Evolutionary conservation across 2,113 vertebrate species (phyloP).

Genomic region (Ranitomeya imitator): DNA sequence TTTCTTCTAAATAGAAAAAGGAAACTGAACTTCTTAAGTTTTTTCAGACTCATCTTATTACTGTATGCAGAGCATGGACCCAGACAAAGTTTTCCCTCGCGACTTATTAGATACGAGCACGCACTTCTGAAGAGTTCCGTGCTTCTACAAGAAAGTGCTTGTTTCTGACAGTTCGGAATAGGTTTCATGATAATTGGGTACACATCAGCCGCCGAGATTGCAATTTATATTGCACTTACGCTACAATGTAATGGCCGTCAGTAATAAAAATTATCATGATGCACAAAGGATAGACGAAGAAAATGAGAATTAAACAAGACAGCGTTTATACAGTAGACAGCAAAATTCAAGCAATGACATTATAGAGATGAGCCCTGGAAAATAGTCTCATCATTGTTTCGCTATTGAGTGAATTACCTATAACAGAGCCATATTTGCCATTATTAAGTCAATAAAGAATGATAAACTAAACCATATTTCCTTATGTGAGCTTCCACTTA

Average conservation of each 20-base stretch:
- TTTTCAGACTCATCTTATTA: background rate
- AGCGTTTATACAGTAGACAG: background rate
- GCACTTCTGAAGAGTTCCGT: constrained; percentile 6
- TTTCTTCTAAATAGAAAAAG: background rate
- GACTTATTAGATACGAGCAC: background rate
- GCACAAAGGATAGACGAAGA: background rate
- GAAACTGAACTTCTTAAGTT: background rate
- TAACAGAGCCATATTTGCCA: background rate
- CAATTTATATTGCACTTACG: constrained; percentile 16
- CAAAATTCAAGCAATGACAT: background rate
- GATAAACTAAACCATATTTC: background rate
- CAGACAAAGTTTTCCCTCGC: constrained; percentile 20
- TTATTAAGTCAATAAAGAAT: background rate
- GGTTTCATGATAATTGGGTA: constrained; percentile 24
- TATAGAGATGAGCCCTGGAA: background rate
- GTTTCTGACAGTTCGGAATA: constrained; percentile 19
- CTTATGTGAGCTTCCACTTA: too few relatives aligned
- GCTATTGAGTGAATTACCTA: background rate
- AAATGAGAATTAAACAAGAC: constrained; percentile 21
- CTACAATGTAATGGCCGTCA: background rate
- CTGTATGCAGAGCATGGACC: constrained; percentile 1
- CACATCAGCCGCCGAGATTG: constrained; percentile 1
- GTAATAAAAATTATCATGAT: constrained; percentile 24
- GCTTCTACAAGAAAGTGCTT: constrained; percentile 18
- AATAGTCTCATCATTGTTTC: background rate